phyloP scores from a whole-genome alignment of 2,888 invertebrate genomes.

The Spisula solida region DNA sequence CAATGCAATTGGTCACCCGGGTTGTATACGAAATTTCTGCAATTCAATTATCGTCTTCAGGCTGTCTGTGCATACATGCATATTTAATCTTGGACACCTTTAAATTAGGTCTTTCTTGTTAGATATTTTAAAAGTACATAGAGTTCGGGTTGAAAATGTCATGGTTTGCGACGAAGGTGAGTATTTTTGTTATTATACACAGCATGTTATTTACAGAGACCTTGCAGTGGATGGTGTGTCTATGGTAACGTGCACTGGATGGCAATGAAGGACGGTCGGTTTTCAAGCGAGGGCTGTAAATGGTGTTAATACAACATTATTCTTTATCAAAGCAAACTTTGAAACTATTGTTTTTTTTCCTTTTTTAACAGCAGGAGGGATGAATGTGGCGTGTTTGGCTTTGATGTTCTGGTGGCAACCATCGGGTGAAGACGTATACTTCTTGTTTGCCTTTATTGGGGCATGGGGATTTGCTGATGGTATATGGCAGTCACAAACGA shows the following conservation, averaged over 20 bases:
- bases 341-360: neutral
- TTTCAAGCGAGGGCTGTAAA: neutral
- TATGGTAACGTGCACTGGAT: neutral
- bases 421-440: conserved; percentile 65
- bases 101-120: too few relatives aligned
- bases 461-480: conserved; percentile 86
- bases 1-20: too few relatives aligned
- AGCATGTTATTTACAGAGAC: neutral
- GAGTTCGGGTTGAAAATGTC: too few relatives aligned
- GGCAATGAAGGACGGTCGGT: neutral
- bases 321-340: neutral
- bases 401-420: conserved; percentile 84
- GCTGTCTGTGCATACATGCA: too few relatives aligned
- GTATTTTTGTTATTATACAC: neutral
- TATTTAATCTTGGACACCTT: too few relatives aligned
- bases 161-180: neutral
- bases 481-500: conserved; percentile 85
- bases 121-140: too few relatives aligned
- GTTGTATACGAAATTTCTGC: too few relatives aligned
- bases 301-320: neutral
- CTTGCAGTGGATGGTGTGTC: neutral
- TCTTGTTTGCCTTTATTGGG: conserved; percentile 81
- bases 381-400: conserved; percentile 78
- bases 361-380: conserved; percentile 76
- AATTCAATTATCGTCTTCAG: too few relatives aligned